phyloP scores from a whole-genome alignment of 2,797 vertebrate species.

The Alfaro cultratus region DNA sequence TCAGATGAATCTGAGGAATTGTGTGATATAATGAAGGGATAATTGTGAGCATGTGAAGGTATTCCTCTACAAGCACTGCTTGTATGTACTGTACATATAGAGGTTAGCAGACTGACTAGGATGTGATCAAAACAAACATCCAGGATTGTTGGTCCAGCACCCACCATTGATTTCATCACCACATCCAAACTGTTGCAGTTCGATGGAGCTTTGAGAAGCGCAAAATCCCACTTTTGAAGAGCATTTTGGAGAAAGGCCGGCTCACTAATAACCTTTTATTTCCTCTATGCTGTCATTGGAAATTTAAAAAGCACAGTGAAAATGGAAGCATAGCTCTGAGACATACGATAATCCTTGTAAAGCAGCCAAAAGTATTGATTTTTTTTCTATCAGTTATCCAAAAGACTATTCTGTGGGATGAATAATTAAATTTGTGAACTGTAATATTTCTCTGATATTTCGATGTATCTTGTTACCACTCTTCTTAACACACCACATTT shows the following conservation, averaged over 20 bases:
- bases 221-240: conserved; percentile 55
- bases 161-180: conserved; percentile 39
- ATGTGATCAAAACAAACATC: conserved; percentile 58
- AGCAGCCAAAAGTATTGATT: conserved; percentile 78
- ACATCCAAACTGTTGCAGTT: conserved; percentile 62
- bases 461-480: conserved; percentile 83
- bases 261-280: conserved; percentile 52
- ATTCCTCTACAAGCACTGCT: conserved; percentile 76
- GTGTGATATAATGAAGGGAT: conserved; percentile 56
- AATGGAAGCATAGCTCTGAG: conserved; percentile 74
- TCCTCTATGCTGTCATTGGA: conserved; percentile 62
- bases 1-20: conserved; percentile 48
- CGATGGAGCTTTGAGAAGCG: conserved; percentile 53
- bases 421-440: conserved; percentile 84
- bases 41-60: conserved; percentile 59
- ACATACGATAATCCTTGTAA: conserved; percentile 79
- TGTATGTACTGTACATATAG: conserved; percentile 84
- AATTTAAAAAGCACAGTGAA: conserved; percentile 71
- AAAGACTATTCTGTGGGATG: conserved; percentile 80
- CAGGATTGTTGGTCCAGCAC: conserved; percentile 48
- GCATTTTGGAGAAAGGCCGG: conserved; percentile 57
- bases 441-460: conserved; percentile 87
- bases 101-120: conserved; percentile 70
- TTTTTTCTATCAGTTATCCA: conserved; percentile 80
- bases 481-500: conserved; percentile 77